Base-by-base conservation (phyloP, 1,140 invertebrate genomes). In the Macrostomum lignano region DNA sequence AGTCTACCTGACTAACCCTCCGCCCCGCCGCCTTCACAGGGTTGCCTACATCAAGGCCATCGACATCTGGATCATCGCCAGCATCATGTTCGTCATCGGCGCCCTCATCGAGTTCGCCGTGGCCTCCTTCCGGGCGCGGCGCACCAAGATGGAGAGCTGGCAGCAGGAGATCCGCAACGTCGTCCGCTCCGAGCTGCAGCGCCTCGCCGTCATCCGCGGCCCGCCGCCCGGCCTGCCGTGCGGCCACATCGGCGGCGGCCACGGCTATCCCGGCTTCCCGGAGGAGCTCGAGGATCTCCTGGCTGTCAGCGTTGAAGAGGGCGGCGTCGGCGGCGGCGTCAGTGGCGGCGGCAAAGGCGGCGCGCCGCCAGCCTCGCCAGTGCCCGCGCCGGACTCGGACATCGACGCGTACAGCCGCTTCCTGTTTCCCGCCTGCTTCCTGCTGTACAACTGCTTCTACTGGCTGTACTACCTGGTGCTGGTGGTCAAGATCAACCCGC, bases 1-100 rank as follows among this genome's bases (percentile, higher is more conserved):
- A n/a, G n/a, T n/a, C n/a, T n/a, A n/a, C n/a, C n/a, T n/a, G n/a
- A n/a, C n/a, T n/a, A n/a, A n/a, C n/a, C n/a, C n/a, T n/a, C n/a
- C n/a, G n/a, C n/a, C n/a, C n/a, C n/a, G n/a, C n/a, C n/a, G n/a
- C n/a, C n/a, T n/a, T n/a, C n/a, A n/a, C n/a, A n/a, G 46, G 10
- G 48, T 50, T 13, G 50, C 48, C 17, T 53, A 51, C 35, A 50
- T 46, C 0, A 51, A 53, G 34, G 51, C 51, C 7, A 51, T 51
- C 17, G 51, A 53, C 35, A 48, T 53, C 13, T 53, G 49, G 51
- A 51, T 50, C 44, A 46, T 45, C 9, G 44, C 45, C 3, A 50
- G 51, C 29, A 41, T 51, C 14, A 42, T 53, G 22, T 53, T 51
- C 37, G 49, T 53, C 2, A 51, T 51, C 33, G 42, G 44, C 6